Evolutionary conservation across 2,113 vertebrate genomes (phyloP).

Genomic region (Amblyopsis rosae): DNA sequence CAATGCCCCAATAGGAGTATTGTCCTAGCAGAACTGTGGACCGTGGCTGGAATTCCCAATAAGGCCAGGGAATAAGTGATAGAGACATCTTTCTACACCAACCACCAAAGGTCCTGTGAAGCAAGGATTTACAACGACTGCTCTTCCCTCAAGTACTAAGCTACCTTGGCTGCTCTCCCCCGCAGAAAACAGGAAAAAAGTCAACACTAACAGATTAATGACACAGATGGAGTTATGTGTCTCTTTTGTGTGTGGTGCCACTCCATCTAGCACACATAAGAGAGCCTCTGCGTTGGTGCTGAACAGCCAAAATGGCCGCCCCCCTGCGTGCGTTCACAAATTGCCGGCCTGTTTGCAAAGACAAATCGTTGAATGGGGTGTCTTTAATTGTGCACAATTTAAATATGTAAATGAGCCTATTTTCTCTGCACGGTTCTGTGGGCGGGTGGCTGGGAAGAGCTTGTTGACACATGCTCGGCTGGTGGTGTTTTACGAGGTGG

Average conservation of each 20-base stretch:
- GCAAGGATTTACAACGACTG: conserved; percentile 43
- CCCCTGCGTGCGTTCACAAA: conserved; percentile 6
- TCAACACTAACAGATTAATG: conserved; percentile 23
- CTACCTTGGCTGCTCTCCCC: conserved; percentile 10
- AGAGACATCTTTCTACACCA: conserved; percentile 14
- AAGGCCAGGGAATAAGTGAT: conserved; percentile 44
- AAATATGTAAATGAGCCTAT: conserved; percentile 27
- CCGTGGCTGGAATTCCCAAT: conserved; percentile 45
- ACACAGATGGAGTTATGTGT: conserved; percentile 12
- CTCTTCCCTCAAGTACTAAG: conserved; percentile 15
- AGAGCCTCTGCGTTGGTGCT: neutral
- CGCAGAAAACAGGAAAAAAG: conserved; percentile 22
- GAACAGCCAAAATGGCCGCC: conserved; percentile 13
- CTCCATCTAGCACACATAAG: neutral
- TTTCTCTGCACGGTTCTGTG: conserved; percentile 5
- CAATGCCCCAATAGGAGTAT: conserved; percentile 21
- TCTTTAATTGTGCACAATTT: conserved; percentile 13
- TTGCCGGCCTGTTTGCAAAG: conserved; percentile 19
- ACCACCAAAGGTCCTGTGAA: conserved; percentile 34
- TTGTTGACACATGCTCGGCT: conserved; percentile 9
- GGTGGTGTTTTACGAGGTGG: conserved; percentile 14
- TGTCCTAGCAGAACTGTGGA: conserved; percentile 26
- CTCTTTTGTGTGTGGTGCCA: conserved; percentile 11
- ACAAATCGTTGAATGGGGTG: conserved; percentile 22
- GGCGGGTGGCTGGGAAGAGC: conserved; percentile 25